phyloP scores from a whole-genome alignment of 2,888 invertebrate species.

The Steinernema hermaphroditum region DNA sequence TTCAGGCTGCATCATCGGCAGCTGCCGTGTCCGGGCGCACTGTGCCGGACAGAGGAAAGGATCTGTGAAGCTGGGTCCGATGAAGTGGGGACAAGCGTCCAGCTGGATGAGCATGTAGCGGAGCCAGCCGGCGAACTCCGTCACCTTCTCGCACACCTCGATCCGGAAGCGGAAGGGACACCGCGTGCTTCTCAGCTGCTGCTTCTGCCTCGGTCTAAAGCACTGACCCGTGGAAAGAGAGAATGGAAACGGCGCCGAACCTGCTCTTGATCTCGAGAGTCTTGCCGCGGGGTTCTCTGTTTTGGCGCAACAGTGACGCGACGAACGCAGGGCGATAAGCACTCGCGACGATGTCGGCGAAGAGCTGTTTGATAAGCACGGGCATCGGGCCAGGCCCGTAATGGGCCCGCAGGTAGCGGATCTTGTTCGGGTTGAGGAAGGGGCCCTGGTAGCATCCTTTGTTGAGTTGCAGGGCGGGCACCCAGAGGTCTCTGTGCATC shows the following conservation, averaged over 20 bases:
- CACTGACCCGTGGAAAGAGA: not conserved
- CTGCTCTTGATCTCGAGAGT: constrained; percentile 23
- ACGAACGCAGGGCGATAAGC: constrained; percentile 25
- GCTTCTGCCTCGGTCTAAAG: not conserved
- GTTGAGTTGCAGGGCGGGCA: constrained; percentile 33
- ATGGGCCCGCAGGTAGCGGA: constrained; percentile 7
- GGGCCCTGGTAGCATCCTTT: constrained; percentile 35
- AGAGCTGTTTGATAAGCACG: constrained; percentile 32
- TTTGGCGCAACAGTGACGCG: not conserved
- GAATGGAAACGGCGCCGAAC: not conserved
- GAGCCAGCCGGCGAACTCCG: constrained; percentile 37
- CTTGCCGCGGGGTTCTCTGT: not conserved
- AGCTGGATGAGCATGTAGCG: constrained; percentile 36
- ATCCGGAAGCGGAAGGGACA: constrained; percentile 25
- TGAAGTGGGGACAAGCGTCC: constrained; percentile 42
- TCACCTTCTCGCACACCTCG: constrained; percentile 37
- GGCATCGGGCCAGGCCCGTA: constrained; percentile 39
- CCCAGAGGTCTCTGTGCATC: constrained; percentile 37
- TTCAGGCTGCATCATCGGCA: constrained; percentile 16
- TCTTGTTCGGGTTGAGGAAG: constrained; percentile 29
- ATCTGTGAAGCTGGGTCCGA: constrained; percentile 31
- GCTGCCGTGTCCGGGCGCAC: constrained; percentile 25
- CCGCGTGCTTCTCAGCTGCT: not conserved
- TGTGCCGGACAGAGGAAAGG: constrained; percentile 28
- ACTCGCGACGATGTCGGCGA: constrained; percentile 32